Evolutionary conservation across 2,797 vertebrate genomes (phyloP), one percentile per base, ranked within the genome.

Genomic region (Eutrigla gurnardus): DNA sequence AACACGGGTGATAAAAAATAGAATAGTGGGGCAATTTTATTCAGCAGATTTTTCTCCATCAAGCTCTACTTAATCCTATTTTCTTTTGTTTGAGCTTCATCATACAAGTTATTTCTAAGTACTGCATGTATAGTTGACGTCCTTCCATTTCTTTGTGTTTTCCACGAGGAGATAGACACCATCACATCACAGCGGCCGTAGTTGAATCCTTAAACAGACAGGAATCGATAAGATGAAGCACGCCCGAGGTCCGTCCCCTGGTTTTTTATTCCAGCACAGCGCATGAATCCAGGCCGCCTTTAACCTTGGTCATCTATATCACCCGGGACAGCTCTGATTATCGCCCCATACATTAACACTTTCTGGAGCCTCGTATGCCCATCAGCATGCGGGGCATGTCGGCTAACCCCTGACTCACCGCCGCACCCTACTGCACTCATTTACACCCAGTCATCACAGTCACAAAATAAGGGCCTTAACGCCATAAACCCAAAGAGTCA

Each of bases 321-420:
- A 73, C 10, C 45, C 53, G 10, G 58, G 65, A 73, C 78, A 60
- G 79, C 67, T 73, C 57, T 61, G 76, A 84, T 86, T 61, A 81
- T 53, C 67, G 53, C 65, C 73, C 65, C 58, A 70, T 82, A 70
- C 74, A 67, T 85, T 76, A 77, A 69, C n/a, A 2, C 77, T 75
- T 69, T 40, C 33, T 59, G 39, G 64, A 46, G 50, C 59, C 49
- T 42, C 37, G 13, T 63, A 43, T 54, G 60, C 52, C 66, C 1
- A 78, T 91, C 84, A 86, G 86, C 60, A 81, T 87, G 86, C 84
- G 59, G 59, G 50, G 15, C 77, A 63, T 85, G 78, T 82, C 65
- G 2, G 67, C 74, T 65, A 68, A 77, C 78, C 66, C 53, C 74
- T 57, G 65, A 66, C 73, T 85, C 70, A 50, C 70, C 50, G 80